Evolutionary conservation across 2,113 vertebrate species (phyloP).

Genomic region (Nestor notabilis): DNA sequence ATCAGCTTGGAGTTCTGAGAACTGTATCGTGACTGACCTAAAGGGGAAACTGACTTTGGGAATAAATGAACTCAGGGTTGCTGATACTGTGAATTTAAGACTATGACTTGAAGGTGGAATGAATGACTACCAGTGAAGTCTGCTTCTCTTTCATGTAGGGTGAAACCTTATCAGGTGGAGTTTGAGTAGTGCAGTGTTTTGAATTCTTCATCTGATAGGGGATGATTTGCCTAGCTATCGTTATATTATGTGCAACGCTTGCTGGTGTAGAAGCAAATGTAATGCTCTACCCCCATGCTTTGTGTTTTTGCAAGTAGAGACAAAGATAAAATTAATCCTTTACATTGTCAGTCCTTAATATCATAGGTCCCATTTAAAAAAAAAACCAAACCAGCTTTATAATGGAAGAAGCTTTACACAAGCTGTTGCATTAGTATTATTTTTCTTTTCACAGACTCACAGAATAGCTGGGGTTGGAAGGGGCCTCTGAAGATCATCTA

Average conservation of each 20-base stretch:
- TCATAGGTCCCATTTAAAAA: neutral
- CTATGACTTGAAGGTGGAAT: neutral
- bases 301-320: neutral
- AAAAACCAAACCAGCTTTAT: neutral
- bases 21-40: neutral
- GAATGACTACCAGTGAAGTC: neutral
- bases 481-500: neutral
- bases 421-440: neutral
- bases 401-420: neutral
- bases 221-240: neutral
- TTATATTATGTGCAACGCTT: neutral
- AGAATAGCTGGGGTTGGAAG: neutral
- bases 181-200: neutral
- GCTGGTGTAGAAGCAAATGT: neutral
- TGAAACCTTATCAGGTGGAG: neutral
- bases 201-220: neutral
- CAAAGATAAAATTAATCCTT: neutral
- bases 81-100: neutral
- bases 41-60: neutral
- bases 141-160: neutral
- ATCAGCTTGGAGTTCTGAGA: neutral
- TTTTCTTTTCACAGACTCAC: neutral
- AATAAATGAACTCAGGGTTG: neutral
- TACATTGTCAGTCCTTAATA: neutral
- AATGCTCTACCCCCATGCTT: neutral